Evolutionary conservation across 2,888 invertebrate genomes (phyloP), one percentile per base, ranked within the genome.

Genomic region (Abrostola tripartita): DNA sequence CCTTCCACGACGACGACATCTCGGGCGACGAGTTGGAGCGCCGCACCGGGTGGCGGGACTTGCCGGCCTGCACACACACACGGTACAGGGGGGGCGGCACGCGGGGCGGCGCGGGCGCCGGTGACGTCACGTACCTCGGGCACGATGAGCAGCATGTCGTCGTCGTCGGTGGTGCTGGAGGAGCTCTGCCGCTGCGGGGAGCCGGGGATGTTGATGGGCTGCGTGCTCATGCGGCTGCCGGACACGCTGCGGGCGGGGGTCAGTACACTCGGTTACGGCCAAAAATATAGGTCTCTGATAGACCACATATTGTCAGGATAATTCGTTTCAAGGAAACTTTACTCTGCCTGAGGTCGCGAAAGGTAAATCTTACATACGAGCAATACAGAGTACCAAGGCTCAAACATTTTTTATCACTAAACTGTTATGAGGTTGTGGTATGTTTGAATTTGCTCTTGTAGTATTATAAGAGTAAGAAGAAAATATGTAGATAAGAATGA

Each of bases 11-110:
- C 0, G 97, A 97, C 68, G 97, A 97, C 98, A 98, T 98, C 95
- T 98, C 98, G 0, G 98, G 98, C 81, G 98, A 98, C 57, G 98
- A 98, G 95, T 98, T 98, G 50, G 98, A 98, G 68, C 98, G 95
- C 0, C 98, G 96, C 65, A 98, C 98, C 8, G 98, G 98, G 93
- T 98, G 98, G 10, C 98, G 95, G 0, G 96, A 96, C 81, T 96
- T 96, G 78, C 92, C 90, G 94, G 93, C 88, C 14, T 0, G 41
- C 50, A 12, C 53, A 11, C 37, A 11, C 5, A 10, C 0, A 11
- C 24, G 24, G 24, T 24, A 24, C 4, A 24, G 24, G 24, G 1
- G 1, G 24, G 24, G 24, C 24, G n/a, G n/a, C n/a, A n/a, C n/a
- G n/a, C n/a, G 4, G 24, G 24, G 24, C 24, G 24, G 24, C 24